A percentile compares a stretch with the other conserved stretches of the same genome.
phyloP scores from a whole-genome alignment of 2,888 invertebrate species.

The Plusia festucae region DNA sequence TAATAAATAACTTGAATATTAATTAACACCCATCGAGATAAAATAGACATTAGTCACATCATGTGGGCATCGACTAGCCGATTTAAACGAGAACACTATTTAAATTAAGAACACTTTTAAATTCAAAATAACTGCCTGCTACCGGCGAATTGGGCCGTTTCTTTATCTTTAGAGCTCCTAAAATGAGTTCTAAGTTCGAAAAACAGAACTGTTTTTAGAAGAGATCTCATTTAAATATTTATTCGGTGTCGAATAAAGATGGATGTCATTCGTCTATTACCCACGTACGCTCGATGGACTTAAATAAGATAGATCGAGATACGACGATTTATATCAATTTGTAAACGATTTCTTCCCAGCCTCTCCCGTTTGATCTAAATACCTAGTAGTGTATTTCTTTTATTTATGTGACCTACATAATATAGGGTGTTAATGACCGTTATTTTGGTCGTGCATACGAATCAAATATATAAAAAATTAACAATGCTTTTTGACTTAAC shows the following conservation, averaged over 20 bases:
- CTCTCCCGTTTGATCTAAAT: constrained; percentile 78
- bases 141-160: constrained; percentile 54
- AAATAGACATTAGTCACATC: constrained; percentile 54
- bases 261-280: constrained; percentile 78
- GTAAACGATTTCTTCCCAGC: constrained; percentile 76
- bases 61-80: constrained; percentile 31
- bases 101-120: constrained; percentile 54
- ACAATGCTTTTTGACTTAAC: too few relatives aligned
- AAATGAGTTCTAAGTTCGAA: constrained; percentile 18
- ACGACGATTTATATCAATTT: constrained; percentile 87
- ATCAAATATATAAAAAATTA: not conserved
- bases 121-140: constrained; percentile 58
- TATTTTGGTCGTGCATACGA: not conserved
- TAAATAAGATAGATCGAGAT: constrained; percentile 85
- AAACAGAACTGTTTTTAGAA: constrained; percentile 54
- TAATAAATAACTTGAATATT: constrained; percentile 47
- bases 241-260: constrained; percentile 74
- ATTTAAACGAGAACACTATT: constrained; percentile 55
- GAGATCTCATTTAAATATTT: constrained; percentile 67
- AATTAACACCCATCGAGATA: constrained; percentile 55
- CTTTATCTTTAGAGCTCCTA: constrained; percentile 33
- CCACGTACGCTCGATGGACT: constrained; percentile 74
- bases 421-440: constrained; percentile 18
- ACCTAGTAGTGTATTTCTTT: constrained; percentile 64
- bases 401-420: constrained; percentile 36